phyloP scores from a whole-genome alignment of 1,140 invertebrate species.

The Copidosoma floridanum region DNA sequence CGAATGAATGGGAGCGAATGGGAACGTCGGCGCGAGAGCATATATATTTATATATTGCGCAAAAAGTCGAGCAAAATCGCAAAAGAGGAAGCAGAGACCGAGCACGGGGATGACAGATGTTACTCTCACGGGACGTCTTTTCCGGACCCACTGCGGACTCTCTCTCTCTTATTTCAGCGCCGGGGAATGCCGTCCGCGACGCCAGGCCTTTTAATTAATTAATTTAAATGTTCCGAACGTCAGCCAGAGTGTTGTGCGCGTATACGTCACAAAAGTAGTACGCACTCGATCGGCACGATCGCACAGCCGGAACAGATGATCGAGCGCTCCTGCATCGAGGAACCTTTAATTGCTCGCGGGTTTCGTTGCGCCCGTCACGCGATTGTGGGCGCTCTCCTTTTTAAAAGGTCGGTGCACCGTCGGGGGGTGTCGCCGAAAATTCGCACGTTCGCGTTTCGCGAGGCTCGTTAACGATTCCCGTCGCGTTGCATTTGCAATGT shows the following conservation, averaged over 20 bases:
- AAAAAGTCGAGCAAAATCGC: constrained; percentile 17
- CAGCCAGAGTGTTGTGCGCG: too few species aligned
- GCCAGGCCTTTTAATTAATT: constrained; percentile 15
- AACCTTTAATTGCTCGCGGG: constrained; percentile 6
- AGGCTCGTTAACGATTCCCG: background rate
- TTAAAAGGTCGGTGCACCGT: too few species aligned
- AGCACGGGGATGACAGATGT: constrained; percentile 29
- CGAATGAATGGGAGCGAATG: constrained; percentile 29
- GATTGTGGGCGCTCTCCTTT: too few species aligned
- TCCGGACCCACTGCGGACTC: constrained; percentile 27
- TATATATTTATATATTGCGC: constrained; percentile 30
- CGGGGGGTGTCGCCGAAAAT: too few species aligned
- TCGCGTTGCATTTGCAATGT: too few species aligned
- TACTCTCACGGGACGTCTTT: constrained; percentile 37
- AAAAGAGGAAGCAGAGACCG: background rate
- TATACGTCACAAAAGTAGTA: too few species aligned
- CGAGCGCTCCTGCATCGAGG: background rate
- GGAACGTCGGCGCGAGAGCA: constrained; percentile 25
- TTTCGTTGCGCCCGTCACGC: too few species aligned
- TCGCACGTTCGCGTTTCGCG: too few species aligned
- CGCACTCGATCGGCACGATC: too few species aligned
- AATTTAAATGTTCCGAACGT: constrained; percentile 21
- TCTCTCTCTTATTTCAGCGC: background rate
- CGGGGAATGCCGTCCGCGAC: background rate
- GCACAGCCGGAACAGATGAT: background rate